A percentile compares a stretch with the other conserved stretches of the same genome.
These are phyloP conservation scores for Parnassius orleans DNA, from an alignment of 2,888 invertebrate genomes.

Conservation along the genomic window DNA sequence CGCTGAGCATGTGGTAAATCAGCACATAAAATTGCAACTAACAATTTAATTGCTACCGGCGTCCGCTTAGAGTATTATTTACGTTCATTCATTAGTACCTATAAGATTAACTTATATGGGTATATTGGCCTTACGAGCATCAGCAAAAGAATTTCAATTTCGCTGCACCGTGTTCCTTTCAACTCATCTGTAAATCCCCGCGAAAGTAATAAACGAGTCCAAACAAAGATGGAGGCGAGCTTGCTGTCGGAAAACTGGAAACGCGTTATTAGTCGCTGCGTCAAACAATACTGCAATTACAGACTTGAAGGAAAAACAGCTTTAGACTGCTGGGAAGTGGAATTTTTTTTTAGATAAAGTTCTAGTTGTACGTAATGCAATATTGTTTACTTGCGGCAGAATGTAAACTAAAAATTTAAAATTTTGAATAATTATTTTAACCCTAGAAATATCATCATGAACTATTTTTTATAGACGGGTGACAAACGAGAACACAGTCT, in stretches of 20 bases:
- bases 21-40: too few relatives aligned
- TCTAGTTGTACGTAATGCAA: too few relatives aligned
- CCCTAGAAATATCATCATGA: too few relatives aligned
- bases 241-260: background rate
- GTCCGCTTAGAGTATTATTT: background rate
- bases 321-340: background rate
- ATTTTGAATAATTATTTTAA: too few relatives aligned
- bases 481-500: too few relatives aligned
- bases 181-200: background rate
- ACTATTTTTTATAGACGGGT: too few relatives aligned
- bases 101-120: background rate
- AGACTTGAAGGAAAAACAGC: background rate
- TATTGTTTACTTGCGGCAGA: too few relatives aligned
- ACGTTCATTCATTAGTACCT: too few relatives aligned
- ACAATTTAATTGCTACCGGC: background rate
- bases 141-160: background rate
- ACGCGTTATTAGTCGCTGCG: conserved; percentile 2
- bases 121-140: background rate
- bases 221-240: conserved; percentile 2
- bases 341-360: too few relatives aligned
- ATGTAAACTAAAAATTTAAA: too few relatives aligned
- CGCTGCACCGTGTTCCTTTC: background rate
- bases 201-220: background rate
- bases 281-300: background rate
- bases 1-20: too few relatives aligned